phyloP scores from a whole-genome alignment of 2,888 invertebrate species.

The Kryphioiulus occultus region DNA sequence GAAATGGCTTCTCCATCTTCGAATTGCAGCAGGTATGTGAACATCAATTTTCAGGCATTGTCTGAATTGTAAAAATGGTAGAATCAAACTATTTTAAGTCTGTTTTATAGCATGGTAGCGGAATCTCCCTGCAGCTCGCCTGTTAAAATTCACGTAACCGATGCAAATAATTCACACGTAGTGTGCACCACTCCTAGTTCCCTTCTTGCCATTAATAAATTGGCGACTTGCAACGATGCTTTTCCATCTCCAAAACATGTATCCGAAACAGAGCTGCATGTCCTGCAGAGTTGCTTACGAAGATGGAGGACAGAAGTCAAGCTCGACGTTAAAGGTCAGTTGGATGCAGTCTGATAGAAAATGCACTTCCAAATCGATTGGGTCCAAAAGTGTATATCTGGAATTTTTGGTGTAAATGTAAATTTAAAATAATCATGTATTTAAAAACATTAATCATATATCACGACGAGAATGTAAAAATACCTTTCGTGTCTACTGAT shows the following conservation, averaged over 20 bases:
- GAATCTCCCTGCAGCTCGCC: slow-evolving; percentile 57
- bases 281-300: slow-evolving; percentile 62
- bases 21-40: slow-evolving; percentile 52
- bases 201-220: not conserved
- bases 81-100: not conserved
- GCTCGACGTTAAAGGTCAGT: slow-evolving; percentile 59
- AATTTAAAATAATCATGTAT: no score
- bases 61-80: not conserved
- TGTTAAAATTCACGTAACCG: slow-evolving; percentile 50
- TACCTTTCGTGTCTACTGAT: no score
- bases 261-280: slow-evolving; percentile 60
- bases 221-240: slow-evolving; percentile 48
- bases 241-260: slow-evolving; percentile 60
- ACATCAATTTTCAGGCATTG: not conserved
- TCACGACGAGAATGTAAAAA: no score
- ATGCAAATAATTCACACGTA: slow-evolving; percentile 38
- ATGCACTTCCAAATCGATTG: no score
- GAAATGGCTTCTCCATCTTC: slow-evolving; percentile 62
- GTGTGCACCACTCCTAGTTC: slow-evolving; percentile 1
- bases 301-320: slow-evolving; percentile 64
- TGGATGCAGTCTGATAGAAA: no score
- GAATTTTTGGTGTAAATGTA: no score
- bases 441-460: no score
- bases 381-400: no score
- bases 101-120: slow-evolving; percentile 54